Evolutionary conservation across 2,113 vertebrate species (phyloP).

Genomic region (Sebastes schlegelii): DNA sequence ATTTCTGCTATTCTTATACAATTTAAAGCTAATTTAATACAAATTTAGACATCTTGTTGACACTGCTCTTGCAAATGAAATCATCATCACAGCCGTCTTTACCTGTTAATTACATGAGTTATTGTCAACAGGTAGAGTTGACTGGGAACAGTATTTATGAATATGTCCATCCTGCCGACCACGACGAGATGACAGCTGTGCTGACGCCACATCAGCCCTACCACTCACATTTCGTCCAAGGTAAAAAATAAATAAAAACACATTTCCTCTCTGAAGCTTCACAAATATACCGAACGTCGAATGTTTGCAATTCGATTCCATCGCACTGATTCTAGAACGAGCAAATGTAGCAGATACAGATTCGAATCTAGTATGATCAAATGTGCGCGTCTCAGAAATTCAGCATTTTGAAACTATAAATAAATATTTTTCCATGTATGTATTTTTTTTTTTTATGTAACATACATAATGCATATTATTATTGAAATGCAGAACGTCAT

Average conservation of each 20-base stretch:
- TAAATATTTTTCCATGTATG: not conserved
- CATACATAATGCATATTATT: not conserved
- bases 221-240: conserved; percentile 97
- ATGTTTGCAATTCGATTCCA: conserved; percentile 9
- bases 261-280: not conserved
- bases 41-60: not conserved
- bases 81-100: not conserved
- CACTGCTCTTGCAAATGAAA: not conserved
- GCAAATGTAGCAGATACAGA: too few relatives aligned
- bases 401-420: not conserved
- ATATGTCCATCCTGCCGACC: conserved; percentile 97
- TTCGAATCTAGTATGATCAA: too few relatives aligned
- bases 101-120: conserved; percentile 56
- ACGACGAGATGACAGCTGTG: conserved; percentile 98
- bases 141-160: conserved; percentile 99
- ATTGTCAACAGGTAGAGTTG: conserved; percentile 96
- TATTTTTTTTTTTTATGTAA: not conserved
- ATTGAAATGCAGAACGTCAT: not conserved
- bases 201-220: conserved; percentile 97
- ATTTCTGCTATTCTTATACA: not conserved
- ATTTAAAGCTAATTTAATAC: not conserved
- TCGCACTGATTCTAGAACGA: not conserved
- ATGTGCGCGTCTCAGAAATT: too few relatives aligned
- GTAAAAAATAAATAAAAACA: conserved; percentile 74
- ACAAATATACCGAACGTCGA: not conserved